Percentiles rank a stretch among this genome's conserved stretches.
These are phyloP conservation scores for Calephelis perditalis DNA, from an alignment of 2,888 invertebrate genomes.

Conservation along the genomic window DNA sequence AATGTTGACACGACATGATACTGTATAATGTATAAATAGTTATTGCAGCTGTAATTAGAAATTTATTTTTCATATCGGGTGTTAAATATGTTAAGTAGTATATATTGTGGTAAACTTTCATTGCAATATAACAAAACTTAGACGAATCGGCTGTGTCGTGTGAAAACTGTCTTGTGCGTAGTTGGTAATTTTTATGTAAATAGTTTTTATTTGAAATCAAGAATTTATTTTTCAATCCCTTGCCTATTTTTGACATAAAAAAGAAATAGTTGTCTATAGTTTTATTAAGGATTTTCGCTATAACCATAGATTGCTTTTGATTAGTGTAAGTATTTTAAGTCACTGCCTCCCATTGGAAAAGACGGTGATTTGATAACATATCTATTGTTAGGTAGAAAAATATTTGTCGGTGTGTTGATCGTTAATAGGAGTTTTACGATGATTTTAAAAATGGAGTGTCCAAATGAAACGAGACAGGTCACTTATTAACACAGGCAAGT, in stretches of 20 bases:
- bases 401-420: conserved; percentile 53
- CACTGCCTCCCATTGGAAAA: conserved; percentile 65
- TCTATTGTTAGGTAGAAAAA: conserved; percentile 72
- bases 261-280: conserved; percentile 8
- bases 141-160: conserved; percentile 77
- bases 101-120: conserved; percentile 67
- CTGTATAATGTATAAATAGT: conserved; percentile 77
- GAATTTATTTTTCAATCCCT: conserved; percentile 28
- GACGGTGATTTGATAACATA: conserved; percentile 75
- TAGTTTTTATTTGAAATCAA: conserved; percentile 37
- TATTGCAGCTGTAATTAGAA: conserved; percentile 77
- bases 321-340: conserved; percentile 27
- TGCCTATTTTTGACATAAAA: conserved; percentile 32
- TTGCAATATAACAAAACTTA: conserved; percentile 62
- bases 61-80: conserved; percentile 78
- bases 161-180: conserved; percentile 66
- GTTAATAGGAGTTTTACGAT: conserved; percentile 15
- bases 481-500: conserved; percentile 13
- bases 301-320: conserved; percentile 18
- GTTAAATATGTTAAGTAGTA: conserved; percentile 75
- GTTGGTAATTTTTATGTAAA: conserved; percentile 59
- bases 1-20: conserved; percentile 56
- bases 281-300: conserved; percentile 10
- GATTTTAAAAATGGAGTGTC: conserved; percentile 22
- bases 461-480: conserved; percentile 19